Evolutionary conservation across 2,888 invertebrate genomes (phyloP), one percentile per base, ranked within the genome.

Genomic region (Dimorphilus gyrociliatus): DNA sequence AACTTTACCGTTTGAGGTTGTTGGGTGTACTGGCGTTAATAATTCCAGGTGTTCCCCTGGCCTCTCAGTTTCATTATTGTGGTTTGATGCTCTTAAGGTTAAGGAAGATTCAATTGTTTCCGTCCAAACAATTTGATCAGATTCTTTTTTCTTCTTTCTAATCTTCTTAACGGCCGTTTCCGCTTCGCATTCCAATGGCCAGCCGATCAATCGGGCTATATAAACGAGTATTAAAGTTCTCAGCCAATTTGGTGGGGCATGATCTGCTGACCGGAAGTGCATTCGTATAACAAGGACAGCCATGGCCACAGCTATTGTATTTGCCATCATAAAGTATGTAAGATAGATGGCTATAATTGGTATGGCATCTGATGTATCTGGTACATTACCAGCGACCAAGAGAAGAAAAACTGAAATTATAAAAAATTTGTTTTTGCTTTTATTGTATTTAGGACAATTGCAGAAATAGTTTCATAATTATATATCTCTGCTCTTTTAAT

Each of bases 391-490:
- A 3, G 46, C 47, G 4, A 50, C 45, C 25, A 48, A 35, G 8
- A 50, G 39, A 32, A 48, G 40, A 34, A 50, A 50, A 13, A 50
- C 50, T 3, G 50, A 46, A n/a, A n/a, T n/a, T n/a, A n/a, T n/a
- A n/a, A n/a, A n/a, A n/a, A n/a, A n/a, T n/a, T n/a, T n/a, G n/a
- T n/a, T n/a, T n/a, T n/a, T n/a, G n/a, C n/a, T n/a, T n/a, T n/a
- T n/a, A n/a, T n/a, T n/a, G n/a, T n/a, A n/a, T n/a, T n/a, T n/a
- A n/a, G n/a, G n/a, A n/a, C n/a, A n/a, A n/a, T n/a, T n/a, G n/a
- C n/a, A n/a, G n/a, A n/a, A n/a, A n/a, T n/a, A n/a, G n/a, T n/a
- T n/a, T n/a, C n/a, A n/a, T n/a, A n/a, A n/a, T n/a, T n/a, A n/a
- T n/a, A n/a, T n/a, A n/a, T n/a, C n/a, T n/a, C n/a, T n/a, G n/a